A percentile compares a stretch with the other conserved stretches of the same genome.
Conservation (phyloP, 2,888 invertebrate genomes). For the Leucoma salicis region DNA sequence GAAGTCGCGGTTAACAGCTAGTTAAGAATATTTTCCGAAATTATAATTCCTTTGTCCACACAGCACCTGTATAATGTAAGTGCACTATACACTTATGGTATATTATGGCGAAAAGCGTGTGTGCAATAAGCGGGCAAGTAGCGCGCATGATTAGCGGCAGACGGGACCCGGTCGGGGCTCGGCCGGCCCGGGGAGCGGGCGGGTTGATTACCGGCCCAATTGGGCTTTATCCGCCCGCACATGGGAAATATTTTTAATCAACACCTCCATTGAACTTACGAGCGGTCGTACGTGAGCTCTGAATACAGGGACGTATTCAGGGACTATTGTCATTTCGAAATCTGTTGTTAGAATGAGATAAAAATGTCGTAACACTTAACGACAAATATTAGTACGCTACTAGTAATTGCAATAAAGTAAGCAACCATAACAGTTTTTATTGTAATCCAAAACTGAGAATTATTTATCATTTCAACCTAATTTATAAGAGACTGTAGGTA, state of each 20-base stretch:
- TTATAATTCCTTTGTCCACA: constrained; percentile 31
- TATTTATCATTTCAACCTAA: too few relatives aligned
- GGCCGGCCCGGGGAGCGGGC: constrained; percentile 43
- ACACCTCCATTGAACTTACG: constrained; percentile 84
- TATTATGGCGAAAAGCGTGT: constrained; percentile 23
- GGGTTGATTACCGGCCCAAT: constrained; percentile 81
- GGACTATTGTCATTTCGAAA: not conserved
- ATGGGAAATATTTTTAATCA: constrained; percentile 84
- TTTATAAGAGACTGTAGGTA: too few relatives aligned
- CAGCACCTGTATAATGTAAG: constrained; percentile 30
- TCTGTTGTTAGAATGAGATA: too few relatives aligned
- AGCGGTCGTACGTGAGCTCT: constrained; percentile 80
- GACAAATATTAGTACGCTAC: too few relatives aligned
- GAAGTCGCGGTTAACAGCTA: too few relatives aligned
- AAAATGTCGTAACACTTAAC: too few relatives aligned
- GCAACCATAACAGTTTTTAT: too few relatives aligned
- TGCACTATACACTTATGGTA: constrained; percentile 5
- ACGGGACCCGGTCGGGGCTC: constrained; percentile 45
- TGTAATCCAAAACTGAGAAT: too few relatives aligned
- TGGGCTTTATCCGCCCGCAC: constrained; percentile 82
- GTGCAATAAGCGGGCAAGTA: constrained; percentile 38
- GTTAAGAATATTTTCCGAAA: too few relatives aligned
- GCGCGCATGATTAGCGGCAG: constrained; percentile 67
- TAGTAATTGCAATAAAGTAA: too few relatives aligned
- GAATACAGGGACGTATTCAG: constrained; percentile 59